These are phyloP conservation scores for Colletes collaris DNA, from an alignment of 2,888 invertebrate genomes.

Conservation along the genomic window DNA sequence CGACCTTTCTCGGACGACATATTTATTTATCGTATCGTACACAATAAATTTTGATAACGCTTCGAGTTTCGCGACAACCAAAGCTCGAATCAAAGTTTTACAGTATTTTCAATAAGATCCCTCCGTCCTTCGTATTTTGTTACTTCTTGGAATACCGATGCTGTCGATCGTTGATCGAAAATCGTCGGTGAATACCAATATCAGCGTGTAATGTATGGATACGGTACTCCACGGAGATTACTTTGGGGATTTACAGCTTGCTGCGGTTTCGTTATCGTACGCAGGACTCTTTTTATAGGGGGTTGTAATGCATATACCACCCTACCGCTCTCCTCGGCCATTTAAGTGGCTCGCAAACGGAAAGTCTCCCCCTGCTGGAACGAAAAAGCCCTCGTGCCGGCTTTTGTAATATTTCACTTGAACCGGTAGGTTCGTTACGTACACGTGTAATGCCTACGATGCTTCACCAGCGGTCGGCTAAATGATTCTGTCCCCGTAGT, in stretches of 20 bases:
- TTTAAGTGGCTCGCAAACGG: constrained; percentile 64
- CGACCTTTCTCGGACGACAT: too few species aligned
- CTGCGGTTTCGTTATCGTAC: constrained; percentile 63
- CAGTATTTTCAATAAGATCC: too few species aligned
- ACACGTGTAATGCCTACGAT: constrained; percentile 51
- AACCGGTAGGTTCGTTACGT: constrained; percentile 52
- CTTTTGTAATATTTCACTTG: constrained; percentile 64
- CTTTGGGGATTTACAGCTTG: constrained; percentile 51
- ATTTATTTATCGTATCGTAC: too few species aligned
- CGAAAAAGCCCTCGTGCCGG: constrained; percentile 54
- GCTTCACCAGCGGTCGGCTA: constrained; percentile 25
- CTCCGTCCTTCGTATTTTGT: not conserved
- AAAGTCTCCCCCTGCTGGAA: constrained; percentile 51
- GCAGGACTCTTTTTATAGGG: constrained; percentile 38
- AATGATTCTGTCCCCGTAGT: constrained; percentile 38
- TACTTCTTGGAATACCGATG: not conserved
- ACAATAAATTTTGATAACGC: too few species aligned
- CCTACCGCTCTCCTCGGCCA: constrained; percentile 37
- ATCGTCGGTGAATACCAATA: not conserved
- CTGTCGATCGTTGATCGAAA: not conserved
- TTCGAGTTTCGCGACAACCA: too few species aligned
- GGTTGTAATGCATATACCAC: constrained; percentile 50
- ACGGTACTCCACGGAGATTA: constrained; percentile 38
- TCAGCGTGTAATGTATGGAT: constrained; percentile 20
- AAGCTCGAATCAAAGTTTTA: too few species aligned